These are phyloP conservation scores for Zosterops borbonicus DNA, from an alignment of 2,113 vertebrate species.

Conservation along the genomic window DNA sequence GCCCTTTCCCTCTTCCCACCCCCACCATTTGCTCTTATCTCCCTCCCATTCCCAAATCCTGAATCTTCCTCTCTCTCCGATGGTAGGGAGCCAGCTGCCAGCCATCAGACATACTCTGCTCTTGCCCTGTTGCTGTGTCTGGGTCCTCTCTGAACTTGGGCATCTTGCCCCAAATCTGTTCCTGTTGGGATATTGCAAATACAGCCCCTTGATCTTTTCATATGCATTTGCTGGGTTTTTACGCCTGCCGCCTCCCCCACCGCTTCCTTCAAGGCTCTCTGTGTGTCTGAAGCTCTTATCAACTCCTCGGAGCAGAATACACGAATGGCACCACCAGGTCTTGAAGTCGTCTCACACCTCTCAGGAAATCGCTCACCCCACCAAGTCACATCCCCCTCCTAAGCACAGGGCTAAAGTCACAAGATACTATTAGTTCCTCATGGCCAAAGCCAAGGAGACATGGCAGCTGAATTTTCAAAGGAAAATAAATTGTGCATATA, in stretches of 20 bases:
- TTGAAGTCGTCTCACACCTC: constrained; percentile 65
- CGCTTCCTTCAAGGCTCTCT: neutral
- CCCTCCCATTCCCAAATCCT: neutral
- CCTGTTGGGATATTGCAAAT: constrained; percentile 16
- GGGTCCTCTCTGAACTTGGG: neutral
- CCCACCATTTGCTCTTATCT: neutral
- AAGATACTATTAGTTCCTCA: neutral
- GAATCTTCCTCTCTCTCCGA: neutral
- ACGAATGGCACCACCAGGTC: constrained; percentile 30
- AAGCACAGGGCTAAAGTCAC: constrained; percentile 30
- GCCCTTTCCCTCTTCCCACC: neutral
- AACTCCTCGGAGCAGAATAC: constrained; percentile 38
- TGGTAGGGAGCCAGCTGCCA: constrained; percentile 28
- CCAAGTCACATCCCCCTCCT: constrained; percentile 47
- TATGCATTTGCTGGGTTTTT: constrained; percentile 23
- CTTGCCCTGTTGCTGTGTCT: neutral
- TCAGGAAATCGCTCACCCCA: constrained; percentile 32
- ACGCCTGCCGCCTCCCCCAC: neutral
- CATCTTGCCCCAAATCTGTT: neutral
- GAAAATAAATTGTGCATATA: neutral
- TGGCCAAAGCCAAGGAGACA: neutral
- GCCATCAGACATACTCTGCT: neutral
- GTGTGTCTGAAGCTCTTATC: constrained; percentile 62
- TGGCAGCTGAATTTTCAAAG: neutral
- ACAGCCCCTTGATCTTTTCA: constrained; percentile 66